These are phyloP conservation scores for Atta texana DNA, from an alignment of 1,140 invertebrate species.

Conservation along the genomic window DNA sequence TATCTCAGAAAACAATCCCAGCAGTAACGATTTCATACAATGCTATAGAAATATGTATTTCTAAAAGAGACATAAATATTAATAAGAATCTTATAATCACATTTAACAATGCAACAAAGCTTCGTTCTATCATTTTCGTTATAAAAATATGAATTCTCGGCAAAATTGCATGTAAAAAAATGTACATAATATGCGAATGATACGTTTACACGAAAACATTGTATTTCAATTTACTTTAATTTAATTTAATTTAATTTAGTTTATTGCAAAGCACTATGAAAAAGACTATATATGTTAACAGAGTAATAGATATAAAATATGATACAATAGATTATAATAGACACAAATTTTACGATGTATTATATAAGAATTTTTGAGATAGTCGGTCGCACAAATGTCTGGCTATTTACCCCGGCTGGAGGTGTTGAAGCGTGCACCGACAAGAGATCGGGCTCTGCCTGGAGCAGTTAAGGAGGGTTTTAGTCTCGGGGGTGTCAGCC, in stretches of 20 bases:
- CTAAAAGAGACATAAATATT: conserved; percentile 11
- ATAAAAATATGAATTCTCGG: background rate
- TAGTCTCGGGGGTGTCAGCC: conserved; percentile 75
- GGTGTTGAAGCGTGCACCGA: conserved; percentile 76
- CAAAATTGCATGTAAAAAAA: background rate
- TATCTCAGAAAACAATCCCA: background rate
- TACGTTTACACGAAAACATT: background rate
- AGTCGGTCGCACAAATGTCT: conserved; percentile 61
- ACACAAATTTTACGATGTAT: background rate
- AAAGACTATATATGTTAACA: too few relatives aligned
- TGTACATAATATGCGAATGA: background rate
- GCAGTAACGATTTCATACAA: background rate
- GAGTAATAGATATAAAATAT: too few relatives aligned
- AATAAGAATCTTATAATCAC: background rate
- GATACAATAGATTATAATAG: too few relatives aligned
- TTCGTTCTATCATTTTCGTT: background rate
- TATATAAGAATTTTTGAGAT: conserved; percentile 10
- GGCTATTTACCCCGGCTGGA: conserved; percentile 68
- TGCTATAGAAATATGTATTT: background rate
- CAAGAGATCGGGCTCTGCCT: conserved; percentile 75
- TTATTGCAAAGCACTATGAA: too few relatives aligned
- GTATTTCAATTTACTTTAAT: background rate
- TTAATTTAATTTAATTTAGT: too few relatives aligned
- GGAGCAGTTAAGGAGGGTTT: conserved; percentile 78
- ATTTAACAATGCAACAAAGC: background rate